These are phyloP conservation scores for Ibidorhyncha struthersii DNA, from an alignment of 2,113 vertebrate species.

Conservation along the genomic window DNA sequence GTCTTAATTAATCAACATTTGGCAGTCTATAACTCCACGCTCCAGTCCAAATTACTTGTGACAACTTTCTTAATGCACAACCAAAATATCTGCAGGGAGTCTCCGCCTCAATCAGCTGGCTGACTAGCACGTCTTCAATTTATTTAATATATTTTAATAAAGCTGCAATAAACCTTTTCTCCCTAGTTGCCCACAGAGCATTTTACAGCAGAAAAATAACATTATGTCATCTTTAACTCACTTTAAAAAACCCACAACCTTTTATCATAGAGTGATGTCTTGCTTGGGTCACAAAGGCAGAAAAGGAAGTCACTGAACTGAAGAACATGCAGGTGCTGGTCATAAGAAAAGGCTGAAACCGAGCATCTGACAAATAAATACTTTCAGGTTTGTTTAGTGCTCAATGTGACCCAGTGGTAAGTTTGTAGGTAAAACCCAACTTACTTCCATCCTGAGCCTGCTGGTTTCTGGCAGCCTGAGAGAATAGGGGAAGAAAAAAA, in stretches of 20 bases:
- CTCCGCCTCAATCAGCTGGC: slow-evolving; percentile 25
- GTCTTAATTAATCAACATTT: slow-evolving; percentile 85
- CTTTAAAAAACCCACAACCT: not conserved
- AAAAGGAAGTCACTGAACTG: not conserved
- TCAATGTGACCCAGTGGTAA: not conserved
- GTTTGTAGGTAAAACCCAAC: not conserved
- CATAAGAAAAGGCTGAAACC: not conserved
- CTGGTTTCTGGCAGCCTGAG: not conserved
- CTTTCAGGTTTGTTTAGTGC: not conserved
- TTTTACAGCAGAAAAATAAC: slow-evolving; percentile 52
- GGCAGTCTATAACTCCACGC: slow-evolving; percentile 72
- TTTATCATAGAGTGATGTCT: not conserved
- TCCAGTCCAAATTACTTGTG: slow-evolving; percentile 78
- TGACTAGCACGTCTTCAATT: slow-evolving; percentile 48
- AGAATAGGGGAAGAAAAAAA: not conserved
- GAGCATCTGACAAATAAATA: not conserved
- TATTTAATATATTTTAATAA: slow-evolving; percentile 70
- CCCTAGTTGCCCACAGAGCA: not conserved
- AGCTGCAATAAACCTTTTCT: slow-evolving; percentile 54
- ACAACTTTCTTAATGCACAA: slow-evolving; percentile 80
- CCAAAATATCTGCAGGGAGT: slow-evolving; percentile 67
- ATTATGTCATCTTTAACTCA: slow-evolving; percentile 51
- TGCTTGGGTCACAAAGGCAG: not conserved
- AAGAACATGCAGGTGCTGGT: not conserved
- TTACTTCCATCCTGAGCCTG: not conserved